A percentile compares a stretch with the other conserved stretches of the same genome.
Evolutionary conservation across 37 sponge, comb jelly and placozoan species (phyloP).

Genomic region (Halichondria panicea): DNA sequence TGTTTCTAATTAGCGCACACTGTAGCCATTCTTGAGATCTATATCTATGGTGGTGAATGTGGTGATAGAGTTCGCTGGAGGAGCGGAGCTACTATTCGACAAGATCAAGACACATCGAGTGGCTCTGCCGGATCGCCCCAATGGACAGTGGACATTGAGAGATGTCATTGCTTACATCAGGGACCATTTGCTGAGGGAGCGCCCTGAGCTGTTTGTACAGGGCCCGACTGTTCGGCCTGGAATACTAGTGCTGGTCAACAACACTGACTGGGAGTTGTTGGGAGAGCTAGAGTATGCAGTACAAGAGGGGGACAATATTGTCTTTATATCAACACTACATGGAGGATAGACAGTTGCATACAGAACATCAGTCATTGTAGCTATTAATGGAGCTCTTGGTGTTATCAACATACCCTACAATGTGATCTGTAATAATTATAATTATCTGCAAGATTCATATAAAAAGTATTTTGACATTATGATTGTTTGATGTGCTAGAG

Average conservation of each 20-base stretch:
- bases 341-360: constrained; percentile 77
- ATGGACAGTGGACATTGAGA: constrained; percentile 71
- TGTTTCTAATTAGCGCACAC: no score
- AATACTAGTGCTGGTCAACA: constrained; percentile 96
- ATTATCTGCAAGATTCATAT: no score
- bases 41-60: constrained; percentile 48
- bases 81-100: constrained; percentile 95
- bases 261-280: constrained; percentile 95
- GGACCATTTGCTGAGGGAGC: constrained; percentile 88
- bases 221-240: constrained; percentile 91
- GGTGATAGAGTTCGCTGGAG: constrained; percentile 90
- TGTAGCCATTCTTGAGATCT: no score
- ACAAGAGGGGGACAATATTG: constrained; percentile 73
- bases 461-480: no score
- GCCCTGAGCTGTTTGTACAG: constrained; percentile 93
- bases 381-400: no score
- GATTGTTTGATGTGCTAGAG: no score
- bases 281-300: constrained; percentile 88
- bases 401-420: no score
- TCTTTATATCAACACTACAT: constrained; percentile 98
- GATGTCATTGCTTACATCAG: constrained; percentile 82
- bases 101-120: constrained; percentile 81
- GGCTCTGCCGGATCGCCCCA: constrained; percentile 45
- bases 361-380: no score
- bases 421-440: no score